Evolutionary conservation across 1,140 invertebrate species (phyloP).

Genomic region (Drosophila lowei): DNA sequence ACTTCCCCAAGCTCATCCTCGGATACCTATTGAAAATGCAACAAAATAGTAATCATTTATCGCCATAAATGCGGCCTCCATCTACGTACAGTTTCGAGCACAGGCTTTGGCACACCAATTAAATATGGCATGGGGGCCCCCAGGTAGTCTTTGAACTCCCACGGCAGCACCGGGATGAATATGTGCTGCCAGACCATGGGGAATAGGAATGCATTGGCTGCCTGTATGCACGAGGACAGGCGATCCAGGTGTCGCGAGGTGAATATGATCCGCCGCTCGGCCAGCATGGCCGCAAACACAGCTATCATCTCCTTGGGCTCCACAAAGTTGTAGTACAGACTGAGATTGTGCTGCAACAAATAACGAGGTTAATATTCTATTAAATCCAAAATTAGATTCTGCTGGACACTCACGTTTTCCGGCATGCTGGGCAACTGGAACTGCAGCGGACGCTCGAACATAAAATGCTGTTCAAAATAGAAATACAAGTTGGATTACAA

Average conservation of each 20-base stretch:
- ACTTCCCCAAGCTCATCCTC: conserved; percentile 93
- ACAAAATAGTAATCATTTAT: conserved; percentile 30
- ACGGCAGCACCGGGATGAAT: conserved; percentile 96
- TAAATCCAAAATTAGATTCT: neutral
- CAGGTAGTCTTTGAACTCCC: conserved; percentile 94
- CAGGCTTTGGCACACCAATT: conserved; percentile 93
- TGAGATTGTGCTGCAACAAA: conserved; percentile 93
- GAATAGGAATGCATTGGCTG: conserved; percentile 95
- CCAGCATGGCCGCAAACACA: conserved; percentile 96
- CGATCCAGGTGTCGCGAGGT: conserved; percentile 93
- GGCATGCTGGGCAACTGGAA: conserved; percentile 95
- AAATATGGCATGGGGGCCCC: conserved; percentile 97
- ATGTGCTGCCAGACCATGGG: conserved; percentile 99
- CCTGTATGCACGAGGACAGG: conserved; percentile 96
- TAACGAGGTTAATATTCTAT: conserved; percentile 1
- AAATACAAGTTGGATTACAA: neutral
- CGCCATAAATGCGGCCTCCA: neutral
- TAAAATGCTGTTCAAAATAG: conserved; percentile 86
- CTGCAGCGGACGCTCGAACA: conserved; percentile 90
- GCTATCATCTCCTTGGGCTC: conserved; percentile 96
- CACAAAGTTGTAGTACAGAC: conserved; percentile 97
- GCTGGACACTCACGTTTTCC: conserved; percentile 91
- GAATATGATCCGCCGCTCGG: conserved; percentile 95
- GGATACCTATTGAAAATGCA: conserved; percentile 86
- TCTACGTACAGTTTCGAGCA: conserved; percentile 86